Percentiles rank a stretch among this genome's conserved stretches.
Conservation (phyloP, 2,888 invertebrate species). For the Trissoscelio sp. region DNA sequence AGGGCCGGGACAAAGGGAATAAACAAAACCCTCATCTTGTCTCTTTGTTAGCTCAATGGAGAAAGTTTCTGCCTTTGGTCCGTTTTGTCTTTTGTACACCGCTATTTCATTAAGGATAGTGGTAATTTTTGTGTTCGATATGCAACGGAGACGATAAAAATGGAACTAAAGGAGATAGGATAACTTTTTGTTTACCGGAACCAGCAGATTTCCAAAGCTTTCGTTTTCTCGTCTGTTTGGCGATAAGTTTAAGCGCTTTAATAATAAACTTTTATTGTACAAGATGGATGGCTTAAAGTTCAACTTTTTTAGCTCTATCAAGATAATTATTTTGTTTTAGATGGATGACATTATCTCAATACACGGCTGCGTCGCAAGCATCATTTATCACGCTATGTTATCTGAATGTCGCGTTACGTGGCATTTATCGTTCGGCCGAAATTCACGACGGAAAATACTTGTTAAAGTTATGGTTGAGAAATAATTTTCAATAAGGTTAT, state of each 20-base stretch:
- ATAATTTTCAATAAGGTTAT: conserved; percentile 25
- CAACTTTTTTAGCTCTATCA: conserved; percentile 14
- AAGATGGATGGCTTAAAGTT: conserved; percentile 23
- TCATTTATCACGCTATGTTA: conserved; percentile 46
- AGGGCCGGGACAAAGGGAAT: conserved; percentile 62
- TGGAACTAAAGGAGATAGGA: neutral
- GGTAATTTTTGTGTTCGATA: conserved; percentile 59
- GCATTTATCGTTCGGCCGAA: conserved; percentile 27
- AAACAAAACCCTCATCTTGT: conserved; percentile 67
- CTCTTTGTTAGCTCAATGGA: conserved; percentile 48
- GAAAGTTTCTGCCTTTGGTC: conserved; percentile 51
- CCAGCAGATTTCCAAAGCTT: conserved; percentile 12
- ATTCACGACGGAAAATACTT: conserved; percentile 6
- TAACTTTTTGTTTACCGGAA: conserved; percentile 32
- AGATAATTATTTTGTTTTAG: conserved; percentile 54
- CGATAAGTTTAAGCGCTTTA: conserved; percentile 31
- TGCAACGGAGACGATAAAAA: conserved; percentile 35
- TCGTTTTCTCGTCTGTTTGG: neutral
- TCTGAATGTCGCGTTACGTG: conserved; percentile 15
- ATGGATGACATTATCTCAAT: conserved; percentile 47
- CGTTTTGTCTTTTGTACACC: conserved; percentile 53
- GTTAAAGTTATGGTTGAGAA: neutral
- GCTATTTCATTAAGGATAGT: conserved; percentile 63
- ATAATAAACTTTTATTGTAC: conserved; percentile 49
- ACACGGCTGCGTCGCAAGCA: conserved; percentile 17